Conservation (phyloP, 2,888 invertebrate genomes). For the Trachelus tabidus region DNA sequence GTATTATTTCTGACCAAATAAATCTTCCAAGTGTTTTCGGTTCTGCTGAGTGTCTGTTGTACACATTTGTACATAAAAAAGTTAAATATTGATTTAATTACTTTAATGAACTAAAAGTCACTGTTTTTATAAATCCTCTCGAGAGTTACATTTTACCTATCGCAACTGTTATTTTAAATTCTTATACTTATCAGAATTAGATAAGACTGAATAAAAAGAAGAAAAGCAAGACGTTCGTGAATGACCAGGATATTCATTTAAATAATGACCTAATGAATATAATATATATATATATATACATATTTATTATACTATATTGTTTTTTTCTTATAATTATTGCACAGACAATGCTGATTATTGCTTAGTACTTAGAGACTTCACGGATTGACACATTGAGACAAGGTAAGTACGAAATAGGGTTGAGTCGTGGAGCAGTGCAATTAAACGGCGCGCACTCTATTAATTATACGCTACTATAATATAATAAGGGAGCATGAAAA, state of each 20-base stretch:
- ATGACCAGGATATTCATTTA: neutral
- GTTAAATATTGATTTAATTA: neutral
- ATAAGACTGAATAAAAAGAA: conserved; percentile 9
- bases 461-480: conserved; percentile 20
- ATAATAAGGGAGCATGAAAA: conserved; percentile 41
- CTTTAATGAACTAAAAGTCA: neutral
- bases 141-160: neutral
- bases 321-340: conserved; percentile 44
- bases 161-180: neutral
- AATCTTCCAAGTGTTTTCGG: neutral
- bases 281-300: conserved; percentile 10
- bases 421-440: conserved; percentile 6
- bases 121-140: neutral
- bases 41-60: neutral
- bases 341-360: conserved; percentile 55
- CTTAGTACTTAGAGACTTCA: conserved; percentile 43
- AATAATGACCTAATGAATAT: neutral
- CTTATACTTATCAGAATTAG: neutral
- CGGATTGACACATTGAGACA: conserved; percentile 51
- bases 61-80: neutral
- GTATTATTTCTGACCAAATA: neutral
- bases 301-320: conserved; percentile 20
- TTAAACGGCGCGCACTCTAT: conserved; percentile 20
- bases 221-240: neutral
- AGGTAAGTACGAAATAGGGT: conserved; percentile 41